Percentiles rank a stretch among this genome's conserved stretches.
phyloP scores from a whole-genome alignment of 2,113 vertebrate species.

The Talpa occidentalis region DNA sequence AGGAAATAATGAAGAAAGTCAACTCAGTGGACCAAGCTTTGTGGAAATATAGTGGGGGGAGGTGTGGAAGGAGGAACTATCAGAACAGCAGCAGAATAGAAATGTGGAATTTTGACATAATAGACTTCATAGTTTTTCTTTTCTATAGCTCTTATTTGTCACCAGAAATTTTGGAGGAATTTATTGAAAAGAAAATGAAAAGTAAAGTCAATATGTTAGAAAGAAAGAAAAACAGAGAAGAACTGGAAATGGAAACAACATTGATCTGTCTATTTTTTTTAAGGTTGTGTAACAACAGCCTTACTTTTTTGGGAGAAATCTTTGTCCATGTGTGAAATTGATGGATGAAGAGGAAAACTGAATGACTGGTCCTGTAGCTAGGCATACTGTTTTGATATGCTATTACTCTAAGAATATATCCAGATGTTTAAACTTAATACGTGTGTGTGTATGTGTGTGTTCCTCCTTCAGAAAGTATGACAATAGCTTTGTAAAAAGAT shows the following conservation, averaged over 20 bases:
- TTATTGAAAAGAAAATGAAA: neutral
- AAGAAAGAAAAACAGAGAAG: neutral
- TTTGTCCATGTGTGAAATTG: neutral
- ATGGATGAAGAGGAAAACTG: neutral
- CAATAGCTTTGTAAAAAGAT: neutral
- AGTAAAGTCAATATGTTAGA: neutral
- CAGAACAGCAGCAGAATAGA: neutral
- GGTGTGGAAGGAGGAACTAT: rapidly evolving
- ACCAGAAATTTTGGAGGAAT: neutral
- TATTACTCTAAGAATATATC: neutral
- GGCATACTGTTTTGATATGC: neutral
- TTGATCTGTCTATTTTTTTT: neutral
- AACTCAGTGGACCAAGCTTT: rapidly evolving
- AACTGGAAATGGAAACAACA: neutral
- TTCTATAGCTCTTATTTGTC: neutral
- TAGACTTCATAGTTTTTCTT: neutral
- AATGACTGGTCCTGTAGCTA: neutral
- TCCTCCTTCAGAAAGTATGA: neutral
- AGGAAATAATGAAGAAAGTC: neutral
- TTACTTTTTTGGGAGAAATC: neutral
- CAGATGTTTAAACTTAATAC: neutral
- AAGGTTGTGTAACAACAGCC: neutral
- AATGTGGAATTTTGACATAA: neutral
- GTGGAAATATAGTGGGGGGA: rapidly evolving
- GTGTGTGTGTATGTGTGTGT: neutral